A percentile compares a stretch with the other conserved stretches of the same genome.
Evolutionary conservation across 2,113 vertebrate species (phyloP).

Genomic region (Spea multiplicata): DNA sequence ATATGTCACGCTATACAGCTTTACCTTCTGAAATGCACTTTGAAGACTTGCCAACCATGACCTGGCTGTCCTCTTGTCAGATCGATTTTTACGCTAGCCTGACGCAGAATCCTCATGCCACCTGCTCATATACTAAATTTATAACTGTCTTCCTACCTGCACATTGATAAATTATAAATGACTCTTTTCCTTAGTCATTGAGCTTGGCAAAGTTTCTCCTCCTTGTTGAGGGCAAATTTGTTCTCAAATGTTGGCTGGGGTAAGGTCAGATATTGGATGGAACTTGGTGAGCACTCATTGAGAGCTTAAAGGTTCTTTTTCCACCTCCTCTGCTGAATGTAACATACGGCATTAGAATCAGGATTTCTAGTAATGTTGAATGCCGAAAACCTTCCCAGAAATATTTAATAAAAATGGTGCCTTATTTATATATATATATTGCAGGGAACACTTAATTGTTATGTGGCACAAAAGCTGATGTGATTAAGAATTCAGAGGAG

Average conservation of each 20-base stretch:
- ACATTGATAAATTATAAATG: slow-evolving; percentile 36
- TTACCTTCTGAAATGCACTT: slow-evolving; percentile 33
- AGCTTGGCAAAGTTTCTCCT: slow-evolving; percentile 4
- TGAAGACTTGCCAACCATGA: slow-evolving; percentile 24
- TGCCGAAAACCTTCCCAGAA: too few relatives aligned
- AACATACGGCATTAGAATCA: too few relatives aligned
- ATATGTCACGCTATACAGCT: slow-evolving; percentile 8
- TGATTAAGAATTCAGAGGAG: too few relatives aligned
- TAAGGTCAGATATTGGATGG: too few relatives aligned
- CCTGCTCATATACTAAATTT: slow-evolving; percentile 29
- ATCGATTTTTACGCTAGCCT: slow-evolving; percentile 31
- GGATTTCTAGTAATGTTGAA: too few relatives aligned
- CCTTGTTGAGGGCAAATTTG: slow-evolving; percentile 11
- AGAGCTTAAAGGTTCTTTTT: too few relatives aligned
- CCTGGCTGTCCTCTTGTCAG: slow-evolving; percentile 40
- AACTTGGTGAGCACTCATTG: too few relatives aligned
- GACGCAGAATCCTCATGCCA: slow-evolving; percentile 36
- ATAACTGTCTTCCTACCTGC: slow-evolving; percentile 28
- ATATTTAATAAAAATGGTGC: too few relatives aligned
- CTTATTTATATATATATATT: too few relatives aligned
- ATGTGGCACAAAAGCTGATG: too few relatives aligned
- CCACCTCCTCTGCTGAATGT: too few relatives aligned
- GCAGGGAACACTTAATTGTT: too few relatives aligned
- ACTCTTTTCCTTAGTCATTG: slow-evolving; percentile 24
- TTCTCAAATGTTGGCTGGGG: background rate